phyloP scores from a whole-genome alignment of 2,888 invertebrate species.

The Drosophila histrio region DNA sequence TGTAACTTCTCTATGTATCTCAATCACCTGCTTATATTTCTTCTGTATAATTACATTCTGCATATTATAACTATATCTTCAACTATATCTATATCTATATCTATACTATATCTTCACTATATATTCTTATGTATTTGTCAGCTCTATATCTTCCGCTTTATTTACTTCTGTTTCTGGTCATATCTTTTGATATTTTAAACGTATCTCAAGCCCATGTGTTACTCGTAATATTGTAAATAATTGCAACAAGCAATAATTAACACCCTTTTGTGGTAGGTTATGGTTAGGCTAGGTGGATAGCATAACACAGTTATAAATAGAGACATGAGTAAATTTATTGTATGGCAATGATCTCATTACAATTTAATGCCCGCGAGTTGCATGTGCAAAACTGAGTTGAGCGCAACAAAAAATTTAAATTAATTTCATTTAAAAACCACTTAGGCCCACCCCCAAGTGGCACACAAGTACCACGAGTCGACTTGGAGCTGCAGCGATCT shows the following conservation, averaged over 20 bases:
- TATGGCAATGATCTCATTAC: conserved; percentile 75
- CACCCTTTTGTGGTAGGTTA: conserved; percentile 53
- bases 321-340: conserved; percentile 71
- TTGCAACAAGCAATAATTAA: conserved; percentile 24
- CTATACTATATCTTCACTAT: no score
- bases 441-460: conserved; percentile 76
- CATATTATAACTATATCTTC: no score
- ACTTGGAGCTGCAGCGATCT: conserved; percentile 32
- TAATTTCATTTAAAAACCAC: conserved; percentile 79
- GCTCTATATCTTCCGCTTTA: no score
- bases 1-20: no score
- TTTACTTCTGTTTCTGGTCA: no score
- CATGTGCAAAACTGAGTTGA: conserved; percentile 14
- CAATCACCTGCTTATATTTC: no score
- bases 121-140: no score
- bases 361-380: conserved; percentile 60
- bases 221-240: background rate
- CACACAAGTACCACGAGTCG: conserved; percentile 55
- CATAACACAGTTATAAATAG: conserved; percentile 68
- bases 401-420: conserved; percentile 60
- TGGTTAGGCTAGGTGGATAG: conserved; percentile 43
- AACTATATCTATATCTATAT: no score
- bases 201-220: background rate
- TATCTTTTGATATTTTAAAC: background rate
- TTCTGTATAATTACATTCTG: no score